Conservation (phyloP, 2,888 invertebrate species). For the Epistrophe eligans region DNA sequence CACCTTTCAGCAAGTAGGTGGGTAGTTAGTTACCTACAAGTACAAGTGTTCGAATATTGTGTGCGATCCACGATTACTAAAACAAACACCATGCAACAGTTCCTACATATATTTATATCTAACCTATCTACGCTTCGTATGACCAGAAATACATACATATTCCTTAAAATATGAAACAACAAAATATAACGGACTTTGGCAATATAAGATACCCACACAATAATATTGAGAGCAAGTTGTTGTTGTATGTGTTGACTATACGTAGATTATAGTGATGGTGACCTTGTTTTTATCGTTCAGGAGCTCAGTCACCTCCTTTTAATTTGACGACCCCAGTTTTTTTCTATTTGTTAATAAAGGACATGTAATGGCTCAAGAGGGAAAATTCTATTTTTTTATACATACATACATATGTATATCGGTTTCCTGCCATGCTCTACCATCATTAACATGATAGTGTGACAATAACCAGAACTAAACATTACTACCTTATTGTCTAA, state of each 20-base stretch:
- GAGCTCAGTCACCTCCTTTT: constrained; percentile 21
- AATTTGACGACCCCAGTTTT: constrained; percentile 24
- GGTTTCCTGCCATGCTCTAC: constrained; percentile 41
- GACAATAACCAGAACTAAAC: constrained; percentile 70
- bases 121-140: not conserved
- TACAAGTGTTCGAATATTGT: constrained; percentile 46
- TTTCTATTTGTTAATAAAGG: constrained; percentile 63
- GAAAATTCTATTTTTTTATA: constrained; percentile 27
- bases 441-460: constrained; percentile 70
- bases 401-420: not conserved
- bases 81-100: constrained; percentile 55
- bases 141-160: constrained; percentile 26
- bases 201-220: constrained; percentile 1
- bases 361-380: constrained; percentile 53
- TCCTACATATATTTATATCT: not conserved
- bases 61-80: constrained; percentile 30
- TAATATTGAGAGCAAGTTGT: not conserved
- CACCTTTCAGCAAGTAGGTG: constrained; percentile 1
- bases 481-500: constrained; percentile 66
- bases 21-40: not conserved
- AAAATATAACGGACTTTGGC: constrained; percentile 14
- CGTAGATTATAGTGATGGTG: not conserved
- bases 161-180: constrained; percentile 1
- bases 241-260: not conserved
- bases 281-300: constrained; percentile 42